Conservation (phyloP, 2,113 vertebrate genomes). For the Anarrhichthys ocellatus region DNA sequence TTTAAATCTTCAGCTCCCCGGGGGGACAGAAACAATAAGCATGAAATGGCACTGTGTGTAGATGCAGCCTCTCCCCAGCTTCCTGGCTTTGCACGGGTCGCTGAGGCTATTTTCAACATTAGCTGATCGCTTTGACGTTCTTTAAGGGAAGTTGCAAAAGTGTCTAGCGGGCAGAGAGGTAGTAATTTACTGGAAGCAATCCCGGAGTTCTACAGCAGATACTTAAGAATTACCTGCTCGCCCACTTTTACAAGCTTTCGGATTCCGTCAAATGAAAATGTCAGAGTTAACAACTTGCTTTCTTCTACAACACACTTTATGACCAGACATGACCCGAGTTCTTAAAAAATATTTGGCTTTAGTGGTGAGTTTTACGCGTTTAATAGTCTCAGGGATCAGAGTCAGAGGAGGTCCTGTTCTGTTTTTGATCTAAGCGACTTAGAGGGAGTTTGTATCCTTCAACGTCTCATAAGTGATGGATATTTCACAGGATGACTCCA, state of each 20-base stretch:
- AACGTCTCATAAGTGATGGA: neutral
- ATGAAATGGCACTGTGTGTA: slow-evolving; percentile 26
- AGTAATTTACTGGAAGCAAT: slow-evolving; percentile 44
- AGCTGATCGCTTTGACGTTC: slow-evolving; percentile 16
- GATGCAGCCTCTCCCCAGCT: slow-evolving; percentile 19
- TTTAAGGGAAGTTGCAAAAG: slow-evolving; percentile 31
- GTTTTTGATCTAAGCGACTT: neutral
- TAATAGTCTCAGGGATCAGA: slow-evolving; percentile 1
- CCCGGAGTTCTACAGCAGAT: slow-evolving; percentile 30
- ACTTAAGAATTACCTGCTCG: slow-evolving; percentile 50
- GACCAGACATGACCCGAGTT: slow-evolving; percentile 16
- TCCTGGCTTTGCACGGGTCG: slow-evolving; percentile 3
- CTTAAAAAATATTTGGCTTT: slow-evolving; percentile 22
- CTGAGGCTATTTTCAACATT: slow-evolving; percentile 34
- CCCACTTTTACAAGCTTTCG: slow-evolving; percentile 58
- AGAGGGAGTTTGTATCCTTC: neutral
- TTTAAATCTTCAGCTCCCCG: slow-evolving; percentile 42
- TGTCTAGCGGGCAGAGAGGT: slow-evolving; percentile 25
- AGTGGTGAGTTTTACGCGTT: slow-evolving; percentile 11
- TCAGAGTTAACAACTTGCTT: slow-evolving; percentile 45
- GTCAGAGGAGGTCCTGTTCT: slow-evolving; percentile 7
- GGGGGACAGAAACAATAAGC: slow-evolving; percentile 52
- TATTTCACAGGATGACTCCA: neutral
- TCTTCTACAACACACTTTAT: slow-evolving; percentile 40
- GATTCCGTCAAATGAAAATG: slow-evolving; percentile 56